These are phyloP conservation scores for Drosophila bocqueti DNA, from an alignment of 1,140 invertebrate genomes.

Conservation along the genomic window DNA sequence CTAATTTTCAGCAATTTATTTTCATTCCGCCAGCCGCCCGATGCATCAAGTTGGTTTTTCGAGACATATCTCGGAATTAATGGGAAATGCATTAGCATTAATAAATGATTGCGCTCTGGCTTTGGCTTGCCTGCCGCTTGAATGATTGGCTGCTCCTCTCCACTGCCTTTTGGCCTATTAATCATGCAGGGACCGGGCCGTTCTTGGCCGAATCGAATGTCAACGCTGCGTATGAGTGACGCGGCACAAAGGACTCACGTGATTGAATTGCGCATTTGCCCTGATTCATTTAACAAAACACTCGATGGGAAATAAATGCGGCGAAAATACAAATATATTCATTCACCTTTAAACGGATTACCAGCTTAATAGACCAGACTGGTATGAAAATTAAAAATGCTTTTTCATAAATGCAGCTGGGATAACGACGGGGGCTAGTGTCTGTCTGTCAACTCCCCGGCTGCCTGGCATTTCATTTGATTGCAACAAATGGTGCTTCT, in stretches of 20 bases:
- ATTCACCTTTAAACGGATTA: conserved; percentile 70
- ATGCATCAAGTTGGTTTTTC: conserved; percentile 59
- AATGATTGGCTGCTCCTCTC: conserved; percentile 26
- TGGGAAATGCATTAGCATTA: conserved; percentile 78
- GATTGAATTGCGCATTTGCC: conserved; percentile 30
- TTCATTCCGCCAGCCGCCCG: conserved; percentile 57
- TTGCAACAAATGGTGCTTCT: conserved; percentile 69
- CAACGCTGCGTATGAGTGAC: conserved; percentile 52
- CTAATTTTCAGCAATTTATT: conserved; percentile 80
- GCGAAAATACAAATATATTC: conserved; percentile 58
- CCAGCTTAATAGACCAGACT: conserved; percentile 60
- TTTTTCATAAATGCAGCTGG: conserved; percentile 37
- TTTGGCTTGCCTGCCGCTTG: conserved; percentile 12
- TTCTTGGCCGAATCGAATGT: conserved; percentile 17
- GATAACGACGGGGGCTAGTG: conserved; percentile 20
- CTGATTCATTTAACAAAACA: conserved; percentile 59
- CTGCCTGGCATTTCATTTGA: conserved; percentile 69
- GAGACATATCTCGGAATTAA: conserved; percentile 61
- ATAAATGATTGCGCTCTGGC: conserved; percentile 45
- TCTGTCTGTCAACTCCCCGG: conserved; percentile 61
- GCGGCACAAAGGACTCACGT: conserved; percentile 12
- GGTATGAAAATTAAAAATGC: conserved; percentile 55
- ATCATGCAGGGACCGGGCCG: conserved; percentile 10
- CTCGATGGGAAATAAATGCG: conserved; percentile 52
- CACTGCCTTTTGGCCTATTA: conserved; percentile 11